Evolutionary conservation across 1,140 invertebrate genomes (phyloP), one percentile per base, ranked within the genome.

Genomic region (Pseudomyrmex dendroicus): DNA sequence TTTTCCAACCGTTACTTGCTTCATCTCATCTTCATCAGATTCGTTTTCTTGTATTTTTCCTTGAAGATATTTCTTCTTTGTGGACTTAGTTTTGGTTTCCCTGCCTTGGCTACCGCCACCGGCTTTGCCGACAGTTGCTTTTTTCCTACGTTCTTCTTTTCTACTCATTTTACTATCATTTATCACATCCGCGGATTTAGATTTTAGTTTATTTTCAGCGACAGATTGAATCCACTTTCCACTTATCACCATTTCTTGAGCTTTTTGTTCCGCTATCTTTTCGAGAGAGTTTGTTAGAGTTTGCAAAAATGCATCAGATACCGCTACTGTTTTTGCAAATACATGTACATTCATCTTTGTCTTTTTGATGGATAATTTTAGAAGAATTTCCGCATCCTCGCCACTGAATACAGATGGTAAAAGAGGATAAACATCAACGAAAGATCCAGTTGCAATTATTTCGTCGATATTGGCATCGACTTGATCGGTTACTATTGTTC

Each of bases 41-140:
- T 96, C 96, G 54, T 95, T 95, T 76, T 96, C 95, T 50, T 94
- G 90, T 90, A 94, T 93, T 92, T 93, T 95, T 46, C 93, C 94
- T 82, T 94, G 94, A 91, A 96, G 95, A 84, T 95, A 94, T 52
- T 95, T 95, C 90, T 97, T 98, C 90, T 99, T 99, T 0, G 97
- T 97, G 7, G 98, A 97, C 93, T 98, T 99, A 0, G 98, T 99
- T 95, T 99, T 99, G 0, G 98, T 98, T 95, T 99, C 98, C 73
- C 98, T 95, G 0, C 98, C 98, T 94, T 99, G 98, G 48, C 96
- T 96, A 13, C 98, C 98, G 52, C 98, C 98, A 46, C 98, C 98
- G 62, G 95, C 96, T 95, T 98, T 98, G 3, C 98, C 98, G 82
- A 96, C 95, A 46, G 96, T 94, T 1, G 98, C 98, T 93, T 98